Conservation (phyloP, 1,140 invertebrate genomes). For the Zaprionus nigranus region DNA sequence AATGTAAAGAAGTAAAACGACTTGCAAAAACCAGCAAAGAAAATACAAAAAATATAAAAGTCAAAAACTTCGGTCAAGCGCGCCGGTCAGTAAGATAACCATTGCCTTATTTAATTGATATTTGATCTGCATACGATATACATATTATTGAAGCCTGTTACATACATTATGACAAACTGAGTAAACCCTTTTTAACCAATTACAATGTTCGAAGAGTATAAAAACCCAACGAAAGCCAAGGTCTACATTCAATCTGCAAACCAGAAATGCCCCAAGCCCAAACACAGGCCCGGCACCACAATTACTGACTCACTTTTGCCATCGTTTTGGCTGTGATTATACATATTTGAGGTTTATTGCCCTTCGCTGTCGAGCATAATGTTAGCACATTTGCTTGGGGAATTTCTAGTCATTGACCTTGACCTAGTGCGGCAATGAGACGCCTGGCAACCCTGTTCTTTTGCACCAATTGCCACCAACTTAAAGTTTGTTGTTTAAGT, state of each 20-base stretch:
- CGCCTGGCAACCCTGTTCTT: slow-evolving; percentile 45
- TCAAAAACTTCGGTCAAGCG: too few relatives aligned
- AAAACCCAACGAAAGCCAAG: slow-evolving; percentile 26
- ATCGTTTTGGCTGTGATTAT: slow-evolving; percentile 42
- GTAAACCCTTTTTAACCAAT: too few relatives aligned
- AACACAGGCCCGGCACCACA: slow-evolving; percentile 49
- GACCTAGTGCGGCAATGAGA: slow-evolving; percentile 53
- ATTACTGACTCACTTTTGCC: slow-evolving; percentile 77
- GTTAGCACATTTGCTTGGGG: slow-evolving; percentile 59
- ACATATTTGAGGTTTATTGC: slow-evolving; percentile 66
- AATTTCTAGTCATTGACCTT: slow-evolving; percentile 74
- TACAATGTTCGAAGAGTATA: too few relatives aligned
- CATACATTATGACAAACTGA: too few relatives aligned
- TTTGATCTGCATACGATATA: too few relatives aligned
- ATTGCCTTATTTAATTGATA: too few relatives aligned
- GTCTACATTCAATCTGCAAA: slow-evolving; percentile 42
- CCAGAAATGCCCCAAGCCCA: slow-evolving; percentile 45
- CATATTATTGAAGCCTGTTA: too few relatives aligned
- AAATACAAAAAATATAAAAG: background rate
- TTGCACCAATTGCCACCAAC: background rate
- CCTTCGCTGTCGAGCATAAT: slow-evolving; percentile 67
- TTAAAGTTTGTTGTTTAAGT: slow-evolving; percentile 66
- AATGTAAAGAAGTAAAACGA: slow-evolving; percentile 28
- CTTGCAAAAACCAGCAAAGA: slow-evolving; percentile 41
- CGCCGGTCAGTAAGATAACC: too few relatives aligned